Evolutionary conservation across 1,140 invertebrate species (phyloP).

Genomic region (Drosophila kanapiae): DNA sequence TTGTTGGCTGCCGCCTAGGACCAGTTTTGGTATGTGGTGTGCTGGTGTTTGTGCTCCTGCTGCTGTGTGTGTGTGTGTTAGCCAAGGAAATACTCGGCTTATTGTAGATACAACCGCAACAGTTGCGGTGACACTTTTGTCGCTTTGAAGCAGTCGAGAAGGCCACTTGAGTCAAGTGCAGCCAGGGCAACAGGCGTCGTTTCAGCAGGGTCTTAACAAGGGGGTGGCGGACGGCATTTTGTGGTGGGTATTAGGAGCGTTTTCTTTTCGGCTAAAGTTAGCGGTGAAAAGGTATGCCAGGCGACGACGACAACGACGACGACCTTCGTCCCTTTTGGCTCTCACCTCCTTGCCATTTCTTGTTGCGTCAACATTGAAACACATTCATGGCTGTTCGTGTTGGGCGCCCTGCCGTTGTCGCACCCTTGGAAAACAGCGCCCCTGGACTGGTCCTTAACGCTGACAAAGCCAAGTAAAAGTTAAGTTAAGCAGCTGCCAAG

Average conservation of each 20-base stretch:
- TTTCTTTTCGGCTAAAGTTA: slow-evolving; percentile 12
- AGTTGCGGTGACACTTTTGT: slow-evolving; percentile 77
- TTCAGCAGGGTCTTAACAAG: background rate
- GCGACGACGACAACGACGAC: slow-evolving; percentile 6
- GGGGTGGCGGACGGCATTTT: no score
- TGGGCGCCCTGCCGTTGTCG: no score
- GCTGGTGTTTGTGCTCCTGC: background rate
- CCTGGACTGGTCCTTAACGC: slow-evolving; percentile 46
- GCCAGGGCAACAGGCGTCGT: slow-evolving; percentile 37
- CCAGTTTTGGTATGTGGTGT: background rate
- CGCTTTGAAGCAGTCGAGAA: slow-evolving; percentile 72
- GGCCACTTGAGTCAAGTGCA: slow-evolving; percentile 78
- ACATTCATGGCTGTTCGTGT: slow-evolving; percentile 28
- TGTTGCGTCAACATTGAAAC: slow-evolving; percentile 62
- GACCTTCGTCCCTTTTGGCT: slow-evolving; percentile 28
- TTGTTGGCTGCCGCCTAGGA: slow-evolving; percentile 23
- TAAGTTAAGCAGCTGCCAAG: slow-evolving; percentile 84
- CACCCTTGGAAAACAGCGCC: background rate
- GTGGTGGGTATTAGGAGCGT: background rate
- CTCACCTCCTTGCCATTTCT: slow-evolving; percentile 4
- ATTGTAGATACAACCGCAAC: slow-evolving; percentile 68
- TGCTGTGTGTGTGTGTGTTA: slow-evolving; percentile 17
- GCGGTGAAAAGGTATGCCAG: slow-evolving; percentile 45
- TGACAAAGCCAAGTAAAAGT: slow-evolving; percentile 71
- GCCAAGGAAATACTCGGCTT: slow-evolving; percentile 37